Percentiles rank a stretch among this genome's conserved stretches.
Evolutionary conservation across 2,888 invertebrate genomes (phyloP).

Genomic region (Spisula subtruncata): DNA sequence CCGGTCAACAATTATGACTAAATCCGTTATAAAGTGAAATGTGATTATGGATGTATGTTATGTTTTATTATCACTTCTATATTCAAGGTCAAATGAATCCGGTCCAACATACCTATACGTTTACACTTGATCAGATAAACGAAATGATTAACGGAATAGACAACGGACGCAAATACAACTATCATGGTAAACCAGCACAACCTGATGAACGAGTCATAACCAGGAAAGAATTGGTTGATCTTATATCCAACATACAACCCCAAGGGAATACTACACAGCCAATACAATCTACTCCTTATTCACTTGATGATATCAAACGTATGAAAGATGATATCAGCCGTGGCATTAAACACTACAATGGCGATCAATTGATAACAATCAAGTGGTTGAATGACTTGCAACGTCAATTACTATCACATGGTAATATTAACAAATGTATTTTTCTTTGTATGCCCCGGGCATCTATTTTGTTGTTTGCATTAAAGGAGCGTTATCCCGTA

Average conservation of each 20-base stretch:
- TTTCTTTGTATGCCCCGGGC: no score
- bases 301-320: neutral
- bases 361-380: neutral
- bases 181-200: constrained; percentile 29
- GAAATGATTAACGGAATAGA: constrained; percentile 34
- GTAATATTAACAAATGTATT: no score
- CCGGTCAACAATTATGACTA: no score
- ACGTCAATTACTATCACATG: no score
- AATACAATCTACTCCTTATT: neutral
- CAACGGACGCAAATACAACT: neutral
- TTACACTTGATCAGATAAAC: constrained; percentile 25
- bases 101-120: neutral
- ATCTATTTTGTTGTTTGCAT: no score
- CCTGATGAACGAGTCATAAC: constrained; percentile 24
- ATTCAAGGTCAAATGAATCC: neutral
- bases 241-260: neutral
- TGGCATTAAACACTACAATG: neutral
- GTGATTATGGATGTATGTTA: no score
- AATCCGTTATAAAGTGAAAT: no score
- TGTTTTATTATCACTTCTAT: neutral
- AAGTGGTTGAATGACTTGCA: neutral
- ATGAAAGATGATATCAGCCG: constrained; percentile 37
- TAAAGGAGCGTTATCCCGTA: no score
- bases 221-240: neutral
- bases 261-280: no score